phyloP scores from a whole-genome alignment of 2,113 vertebrate genomes.

The Pholis gunnellus region DNA sequence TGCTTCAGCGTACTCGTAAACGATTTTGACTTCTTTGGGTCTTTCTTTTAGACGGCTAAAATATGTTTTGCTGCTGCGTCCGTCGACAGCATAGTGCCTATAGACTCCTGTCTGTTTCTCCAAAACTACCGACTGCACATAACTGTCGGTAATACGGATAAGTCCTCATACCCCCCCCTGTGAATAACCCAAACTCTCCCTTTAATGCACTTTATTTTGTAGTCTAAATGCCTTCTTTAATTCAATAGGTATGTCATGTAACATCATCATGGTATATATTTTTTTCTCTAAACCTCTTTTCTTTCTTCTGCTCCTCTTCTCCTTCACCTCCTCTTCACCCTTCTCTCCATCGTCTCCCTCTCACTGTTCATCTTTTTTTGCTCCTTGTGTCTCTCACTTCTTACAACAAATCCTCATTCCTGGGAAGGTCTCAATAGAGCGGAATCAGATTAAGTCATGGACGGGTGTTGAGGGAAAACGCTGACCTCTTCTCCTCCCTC shows the following conservation, averaged over 20 bases:
- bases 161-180: too few relatives aligned
- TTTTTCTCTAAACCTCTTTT: slow-evolving; percentile 1
- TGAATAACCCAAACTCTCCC: neutral
- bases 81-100: too few relatives aligned
- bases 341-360: slow-evolving; percentile 41
- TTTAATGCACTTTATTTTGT: neutral
- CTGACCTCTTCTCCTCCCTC: slow-evolving; percentile 96
- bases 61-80: too few relatives aligned
- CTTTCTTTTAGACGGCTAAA: too few relatives aligned
- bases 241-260: neutral
- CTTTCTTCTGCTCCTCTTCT: slow-evolving; percentile 25
- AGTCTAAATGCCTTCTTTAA: neutral
- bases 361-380: slow-evolving; percentile 49
- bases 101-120: too few relatives aligned
- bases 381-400: slow-evolving; percentile 58
- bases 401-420: slow-evolving; percentile 86
- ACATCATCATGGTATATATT: neutral
- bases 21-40: too few relatives aligned
- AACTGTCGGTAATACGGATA: too few relatives aligned
- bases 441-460: slow-evolving; percentile 96
- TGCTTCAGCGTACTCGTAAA: too few relatives aligned
- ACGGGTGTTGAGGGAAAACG: slow-evolving; percentile 98
- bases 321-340: slow-evolving; percentile 54
- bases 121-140: too few relatives aligned
- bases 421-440: slow-evolving; percentile 94